A percentile compares a stretch with the other conserved stretches of the same genome.
These are phyloP conservation scores for Monochamus alternatus DNA, from an alignment of 2,888 invertebrate species.

Conservation along the genomic window DNA sequence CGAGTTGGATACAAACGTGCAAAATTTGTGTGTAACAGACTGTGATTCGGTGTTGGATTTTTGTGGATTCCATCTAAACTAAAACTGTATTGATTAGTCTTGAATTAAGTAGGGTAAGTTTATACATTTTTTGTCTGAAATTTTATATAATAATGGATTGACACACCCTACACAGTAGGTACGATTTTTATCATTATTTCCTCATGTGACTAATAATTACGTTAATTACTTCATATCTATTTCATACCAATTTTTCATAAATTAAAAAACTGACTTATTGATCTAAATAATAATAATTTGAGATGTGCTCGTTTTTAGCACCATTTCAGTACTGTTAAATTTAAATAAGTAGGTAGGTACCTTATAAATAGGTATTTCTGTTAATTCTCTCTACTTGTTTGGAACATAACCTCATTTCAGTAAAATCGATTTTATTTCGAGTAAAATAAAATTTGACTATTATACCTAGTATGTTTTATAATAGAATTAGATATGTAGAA, in stretches of 20 bases:
- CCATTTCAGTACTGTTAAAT: no score
- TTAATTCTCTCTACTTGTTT: no score
- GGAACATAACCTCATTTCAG: neutral
- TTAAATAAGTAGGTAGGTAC: no score
- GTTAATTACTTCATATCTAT: no score
- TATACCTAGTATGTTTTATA: no score
- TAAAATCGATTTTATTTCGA: neutral
- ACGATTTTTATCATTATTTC: slow-evolving; percentile 17
- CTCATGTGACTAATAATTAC: slow-evolving; percentile 12
- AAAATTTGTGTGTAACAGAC: slow-evolving; percentile 26
- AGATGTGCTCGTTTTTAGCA: no score
- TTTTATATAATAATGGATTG: neutral
- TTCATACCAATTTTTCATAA: no score
- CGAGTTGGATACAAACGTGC: slow-evolving; percentile 27
- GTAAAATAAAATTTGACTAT: neutral
- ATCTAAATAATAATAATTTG: no score
- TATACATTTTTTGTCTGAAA: neutral
- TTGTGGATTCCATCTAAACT: slow-evolving; percentile 6
- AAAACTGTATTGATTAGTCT: slow-evolving; percentile 17
- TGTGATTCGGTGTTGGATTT: slow-evolving; percentile 27
- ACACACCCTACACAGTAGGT: slow-evolving; percentile 14
- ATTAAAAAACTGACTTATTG: no score
- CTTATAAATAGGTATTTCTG: no score
- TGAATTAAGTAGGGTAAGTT: slow-evolving; percentile 26
- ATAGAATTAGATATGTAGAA: no score